Conservation (phyloP, 2,797 vertebrate genomes). For the Lagodon rhomboides region DNA sequence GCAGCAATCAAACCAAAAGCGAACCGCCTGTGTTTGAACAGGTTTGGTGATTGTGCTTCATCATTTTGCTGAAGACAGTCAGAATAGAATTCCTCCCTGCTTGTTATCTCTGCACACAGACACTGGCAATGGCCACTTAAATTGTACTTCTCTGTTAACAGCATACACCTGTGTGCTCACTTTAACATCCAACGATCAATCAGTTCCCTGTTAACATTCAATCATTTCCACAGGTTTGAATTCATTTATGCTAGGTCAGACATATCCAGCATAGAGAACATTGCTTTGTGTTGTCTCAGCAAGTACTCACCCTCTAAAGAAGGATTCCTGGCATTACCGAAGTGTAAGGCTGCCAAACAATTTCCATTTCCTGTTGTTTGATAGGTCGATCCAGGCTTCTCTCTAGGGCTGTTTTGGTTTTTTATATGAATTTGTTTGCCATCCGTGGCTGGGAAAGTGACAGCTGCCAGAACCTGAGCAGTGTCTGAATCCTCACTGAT, state of each 20-base stretch:
- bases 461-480: constrained; percentile 60
- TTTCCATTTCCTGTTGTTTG: constrained; percentile 59
- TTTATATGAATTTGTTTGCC: constrained; percentile 55
- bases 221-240: constrained; percentile 40
- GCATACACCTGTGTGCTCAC: constrained; percentile 24
- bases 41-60: neutral
- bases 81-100: constrained; percentile 1
- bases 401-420: constrained; percentile 34
- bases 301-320: constrained; percentile 57
- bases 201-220: constrained; percentile 37
- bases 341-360: constrained; percentile 59
- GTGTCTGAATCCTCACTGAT: constrained; percentile 64
- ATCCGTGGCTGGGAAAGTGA: constrained; percentile 57
- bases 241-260: constrained; percentile 45
- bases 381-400: constrained; percentile 65
- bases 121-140: constrained; percentile 11
- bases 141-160: constrained; percentile 16
- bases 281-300: constrained; percentile 54
- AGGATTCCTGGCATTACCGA: constrained; percentile 57
- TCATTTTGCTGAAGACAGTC: neutral
- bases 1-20: neutral
- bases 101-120: constrained; percentile 32
- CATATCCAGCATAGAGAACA: constrained; percentile 28
- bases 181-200: constrained; percentile 39
- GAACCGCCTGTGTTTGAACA: neutral